phyloP scores from a whole-genome alignment of 2,113 vertebrate species.

The Ramphastos sulfuratus region DNA sequence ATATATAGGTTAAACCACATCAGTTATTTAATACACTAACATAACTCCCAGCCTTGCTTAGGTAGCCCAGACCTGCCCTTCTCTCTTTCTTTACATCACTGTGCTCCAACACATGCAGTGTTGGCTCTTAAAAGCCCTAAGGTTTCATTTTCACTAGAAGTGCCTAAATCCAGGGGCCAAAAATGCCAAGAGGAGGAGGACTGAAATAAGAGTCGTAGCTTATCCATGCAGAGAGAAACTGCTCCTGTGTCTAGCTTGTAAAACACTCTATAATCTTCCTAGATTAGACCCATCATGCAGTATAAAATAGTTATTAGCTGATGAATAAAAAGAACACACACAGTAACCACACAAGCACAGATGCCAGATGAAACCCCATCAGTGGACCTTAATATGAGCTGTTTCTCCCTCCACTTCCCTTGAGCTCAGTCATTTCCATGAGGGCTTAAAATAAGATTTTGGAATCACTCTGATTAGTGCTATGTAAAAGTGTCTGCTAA shows the following conservation, averaged over 20 bases:
- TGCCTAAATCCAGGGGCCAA: not conserved
- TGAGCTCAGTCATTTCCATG: not conserved
- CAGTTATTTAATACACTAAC: not conserved
- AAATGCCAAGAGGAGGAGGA: not conserved
- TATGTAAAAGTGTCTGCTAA: not conserved
- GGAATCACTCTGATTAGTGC: not conserved
- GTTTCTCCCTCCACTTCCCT: not conserved
- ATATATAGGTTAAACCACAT: not conserved
- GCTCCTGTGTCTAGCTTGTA: not conserved
- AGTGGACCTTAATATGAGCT: not conserved
- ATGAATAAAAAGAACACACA: not conserved
- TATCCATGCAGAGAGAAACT: not conserved
- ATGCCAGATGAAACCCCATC: not conserved
- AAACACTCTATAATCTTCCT: not conserved
- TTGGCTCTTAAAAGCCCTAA: not conserved
- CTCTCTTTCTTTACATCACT: not conserved
- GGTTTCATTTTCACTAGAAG: not conserved
- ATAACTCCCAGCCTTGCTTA: not conserved
- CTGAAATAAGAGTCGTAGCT: not conserved
- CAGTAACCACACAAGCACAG: not conserved
- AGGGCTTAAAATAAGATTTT: not conserved
- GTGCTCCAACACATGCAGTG: not conserved
- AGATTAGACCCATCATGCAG: not conserved
- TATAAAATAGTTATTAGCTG: not conserved
- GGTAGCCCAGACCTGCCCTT: not conserved